Base-by-base conservation (phyloP, 2,797 vertebrate species). In the Hylomyscus alleni region DNA sequence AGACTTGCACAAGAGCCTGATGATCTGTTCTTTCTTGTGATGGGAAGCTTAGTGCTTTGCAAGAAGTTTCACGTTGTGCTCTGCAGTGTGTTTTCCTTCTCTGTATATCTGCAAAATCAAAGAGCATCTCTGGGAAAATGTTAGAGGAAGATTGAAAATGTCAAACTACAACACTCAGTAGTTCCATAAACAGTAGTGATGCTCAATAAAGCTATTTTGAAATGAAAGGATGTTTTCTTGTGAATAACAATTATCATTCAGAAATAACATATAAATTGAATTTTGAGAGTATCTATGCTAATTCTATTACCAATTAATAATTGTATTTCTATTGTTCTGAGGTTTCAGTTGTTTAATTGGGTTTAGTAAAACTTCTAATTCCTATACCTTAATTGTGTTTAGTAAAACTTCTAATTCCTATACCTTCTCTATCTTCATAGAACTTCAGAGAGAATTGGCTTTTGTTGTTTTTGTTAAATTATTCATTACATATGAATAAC, bases 401-500 rank as follows among this genome's bases (percentile, higher is more conserved):
- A 96, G 84, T 96, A 58, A 44, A 54, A 50, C 58, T 89, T 75
- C 54, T 73, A 58, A 95, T 93, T 95, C 54, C 47, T 94, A 96
- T 73, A 47, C 34, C 19, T 94, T 97, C 26, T 97, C 84, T 83
- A 87, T 60, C 78, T 89, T 95, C 89, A 72, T 24, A 78, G 47
- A 96, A 97, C 75, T 56, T 13, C 95, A 73, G 22, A 73, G 90
- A 98, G 96, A 98, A 95, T 97, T 97, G 96, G 94, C 90, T 97
- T 20, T 34, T 40, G 93, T 98, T 50, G 26, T 97, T 54, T 97
- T 72, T 98, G 97, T 98, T 98, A 98, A 97, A 96, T 58, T 95
- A 96, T 97, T 98, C 96, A 97, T 92, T 97, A 98, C 67, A 34
- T 69, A 98, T 97, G 96, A 97, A 98, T 97, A 98, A 75, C 96